Conservation (phyloP, 2,797 vertebrate species). For the Gadopsis marmoratus region DNA sequence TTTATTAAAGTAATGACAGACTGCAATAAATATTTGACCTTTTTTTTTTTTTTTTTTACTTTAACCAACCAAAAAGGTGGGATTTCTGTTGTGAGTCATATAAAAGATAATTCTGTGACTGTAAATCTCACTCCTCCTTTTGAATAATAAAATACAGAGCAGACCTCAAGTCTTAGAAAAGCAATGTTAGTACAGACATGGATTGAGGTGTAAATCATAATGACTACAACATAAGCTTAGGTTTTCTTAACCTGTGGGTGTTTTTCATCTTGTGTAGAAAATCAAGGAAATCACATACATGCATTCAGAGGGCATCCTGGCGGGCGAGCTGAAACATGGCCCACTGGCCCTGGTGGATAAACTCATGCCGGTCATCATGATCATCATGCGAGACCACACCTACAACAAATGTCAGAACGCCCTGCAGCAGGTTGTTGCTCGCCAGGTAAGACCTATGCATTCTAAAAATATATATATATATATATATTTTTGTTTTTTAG, state of each 20-base stretch:
- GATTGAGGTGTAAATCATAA: neutral
- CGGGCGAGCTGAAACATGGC: slow-evolving; percentile 96
- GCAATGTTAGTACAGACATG: neutral
- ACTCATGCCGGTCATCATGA: slow-evolving; percentile 99
- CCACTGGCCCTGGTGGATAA: slow-evolving; percentile 97
- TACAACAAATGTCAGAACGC: slow-evolving; percentile 98
- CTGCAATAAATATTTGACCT: neutral
- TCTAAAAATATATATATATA: too few species aligned
- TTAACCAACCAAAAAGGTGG: neutral
- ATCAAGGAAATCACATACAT: slow-evolving; percentile 99
- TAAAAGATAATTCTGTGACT: neutral
- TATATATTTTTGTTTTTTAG: too few species aligned
- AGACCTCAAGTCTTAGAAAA: neutral
- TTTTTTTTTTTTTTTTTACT: neutral
- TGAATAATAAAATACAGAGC: neutral
- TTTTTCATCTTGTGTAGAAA: slow-evolving; percentile 85
- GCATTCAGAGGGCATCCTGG: slow-evolving; percentile 98
- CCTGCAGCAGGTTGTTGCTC: slow-evolving; percentile 95
- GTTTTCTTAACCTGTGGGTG: neutral
- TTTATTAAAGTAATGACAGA: neutral
- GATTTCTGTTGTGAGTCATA: neutral
- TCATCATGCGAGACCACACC: slow-evolving; percentile 98
- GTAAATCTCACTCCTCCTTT: neutral
- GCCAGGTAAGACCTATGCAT: slow-evolving; percentile 85
- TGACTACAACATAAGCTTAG: neutral